Conservation (phyloP, 2,797 vertebrate species). For the Parotocinclus haroldoi region DNA sequence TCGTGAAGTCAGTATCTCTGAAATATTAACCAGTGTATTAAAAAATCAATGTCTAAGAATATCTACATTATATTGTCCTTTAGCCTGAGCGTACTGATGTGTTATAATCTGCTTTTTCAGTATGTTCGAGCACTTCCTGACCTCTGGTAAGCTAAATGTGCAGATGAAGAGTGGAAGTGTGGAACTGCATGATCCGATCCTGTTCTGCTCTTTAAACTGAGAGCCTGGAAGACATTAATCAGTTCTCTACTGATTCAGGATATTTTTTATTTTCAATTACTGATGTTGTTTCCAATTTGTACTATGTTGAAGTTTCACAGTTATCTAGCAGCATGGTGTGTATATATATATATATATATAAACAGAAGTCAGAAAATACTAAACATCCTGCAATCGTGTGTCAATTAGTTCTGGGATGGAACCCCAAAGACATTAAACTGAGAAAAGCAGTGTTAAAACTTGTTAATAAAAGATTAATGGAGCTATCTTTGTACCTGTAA, state of each 20-base stretch:
- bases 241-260: conserved; percentile 19
- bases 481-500: too few relatives aligned
- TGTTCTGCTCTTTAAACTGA: conserved; percentile 3
- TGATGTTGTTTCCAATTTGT: neutral
- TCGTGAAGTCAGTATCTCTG: conserved; percentile 31
- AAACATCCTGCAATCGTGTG: too few relatives aligned
- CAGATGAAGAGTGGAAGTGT: conserved; percentile 5
- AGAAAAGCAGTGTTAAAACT: too few relatives aligned
- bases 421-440: too few relatives aligned
- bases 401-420: too few relatives aligned
- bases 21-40: conserved; percentile 41
- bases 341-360: too few relatives aligned
- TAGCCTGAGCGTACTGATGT: conserved; percentile 2
- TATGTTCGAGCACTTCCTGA: neutral
- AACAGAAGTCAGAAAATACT: too few relatives aligned
- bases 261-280: conserved; percentile 6
- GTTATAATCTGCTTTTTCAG: conserved; percentile 5
- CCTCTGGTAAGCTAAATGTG: neutral
- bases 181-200: too few relatives aligned
- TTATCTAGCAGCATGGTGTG: too few relatives aligned
- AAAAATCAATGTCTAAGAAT: conserved; percentile 35
- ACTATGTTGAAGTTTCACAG: too few relatives aligned
- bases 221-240: conserved; percentile 28
- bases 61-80: too few relatives aligned
- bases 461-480: too few relatives aligned